phyloP scores from a whole-genome alignment of 2,888 invertebrate genomes.

The Parnassius glacialis region DNA sequence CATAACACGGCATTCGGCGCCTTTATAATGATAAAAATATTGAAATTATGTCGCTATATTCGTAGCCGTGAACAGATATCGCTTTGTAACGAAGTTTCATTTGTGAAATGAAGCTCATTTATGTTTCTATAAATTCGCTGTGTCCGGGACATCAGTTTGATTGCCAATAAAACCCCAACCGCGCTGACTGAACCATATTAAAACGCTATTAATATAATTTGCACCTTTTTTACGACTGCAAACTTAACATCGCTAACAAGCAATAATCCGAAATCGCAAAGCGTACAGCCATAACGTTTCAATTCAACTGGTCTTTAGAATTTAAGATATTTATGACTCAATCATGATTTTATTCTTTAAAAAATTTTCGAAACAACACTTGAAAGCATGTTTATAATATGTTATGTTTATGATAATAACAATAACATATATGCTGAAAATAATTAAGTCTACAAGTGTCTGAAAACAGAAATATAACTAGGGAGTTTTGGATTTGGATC shows the following conservation, averaged over 20 bases:
- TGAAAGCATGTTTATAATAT: too few species aligned
- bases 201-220: slow-evolving; percentile 62
- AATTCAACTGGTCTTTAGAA: slow-evolving; percentile 26
- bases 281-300: slow-evolving; percentile 31
- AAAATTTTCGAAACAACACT: too few species aligned
- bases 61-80: background rate
- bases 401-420: too few species aligned
- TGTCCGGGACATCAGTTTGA: slow-evolving; percentile 53
- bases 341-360: slow-evolving; percentile 1
- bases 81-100: background rate
- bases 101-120: slow-evolving; percentile 42
- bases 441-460: too few species aligned
- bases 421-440: too few species aligned
- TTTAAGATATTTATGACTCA: slow-evolving; percentile 24
- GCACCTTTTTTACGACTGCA: slow-evolving; percentile 53
- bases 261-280: slow-evolving; percentile 37
- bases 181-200: slow-evolving; percentile 52
- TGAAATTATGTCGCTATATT: background rate
- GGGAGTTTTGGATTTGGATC: too few species aligned
- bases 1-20: too few species aligned
- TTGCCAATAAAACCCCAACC: slow-evolving; percentile 59
- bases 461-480: too few species aligned
- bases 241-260: slow-evolving; percentile 38
- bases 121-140: slow-evolving; percentile 56
- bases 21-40: background rate